Evolutionary conservation across 2,797 vertebrate species (phyloP), one percentile per base, ranked within the genome.

Genomic region (Gymnothorax reevesii): DNA sequence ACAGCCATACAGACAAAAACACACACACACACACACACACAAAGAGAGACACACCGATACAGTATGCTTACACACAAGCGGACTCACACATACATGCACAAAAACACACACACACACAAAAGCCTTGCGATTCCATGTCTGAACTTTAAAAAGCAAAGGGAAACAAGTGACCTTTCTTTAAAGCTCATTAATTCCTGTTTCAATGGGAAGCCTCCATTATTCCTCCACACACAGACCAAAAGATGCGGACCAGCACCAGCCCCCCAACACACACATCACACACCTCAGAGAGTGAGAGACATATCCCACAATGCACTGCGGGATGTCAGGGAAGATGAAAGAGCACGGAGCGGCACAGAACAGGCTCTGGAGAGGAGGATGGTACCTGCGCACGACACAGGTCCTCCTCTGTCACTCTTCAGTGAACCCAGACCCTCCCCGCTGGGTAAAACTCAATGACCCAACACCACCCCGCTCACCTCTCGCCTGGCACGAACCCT

Each of bases 161-260:
- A 85, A 88, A 83, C 27, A 82, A 77, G 33, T 88, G 90, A 87
- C 92, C 92, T 95, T 90, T 73, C 71, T 49, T 75, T 15, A 75
- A 73, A 73, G 33, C 89, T 93, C 88, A 92, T 90, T 88, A 88
- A 88, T 91, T 82, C 55, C 83, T 54, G 57, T 88, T 54, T 73
- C 42, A 52, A 42, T 84, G 71, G 57, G 27, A 59, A 80, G 85
- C 52, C 3, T 52, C 66, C 57, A 42, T 75, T 57, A 69, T 27
- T 42, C 71, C 20, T 17, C 62, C 49, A 84, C 59, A 22, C 55
- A 71, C 9, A 71, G 9, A 57, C 27, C 25, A 49, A 57, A 62
- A 83, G 17, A 42, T 27, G 10, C 10, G 27, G 4, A 25, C 59
- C n/a, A 25, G 25, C 83, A 22, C n/a, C 42, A n/a, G 42, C 5